A percentile compares a stretch with the other conserved stretches of the same genome.
Evolutionary conservation across 2,113 vertebrate genomes (phyloP).

Genomic region (Oxyura jamaicensis): DNA sequence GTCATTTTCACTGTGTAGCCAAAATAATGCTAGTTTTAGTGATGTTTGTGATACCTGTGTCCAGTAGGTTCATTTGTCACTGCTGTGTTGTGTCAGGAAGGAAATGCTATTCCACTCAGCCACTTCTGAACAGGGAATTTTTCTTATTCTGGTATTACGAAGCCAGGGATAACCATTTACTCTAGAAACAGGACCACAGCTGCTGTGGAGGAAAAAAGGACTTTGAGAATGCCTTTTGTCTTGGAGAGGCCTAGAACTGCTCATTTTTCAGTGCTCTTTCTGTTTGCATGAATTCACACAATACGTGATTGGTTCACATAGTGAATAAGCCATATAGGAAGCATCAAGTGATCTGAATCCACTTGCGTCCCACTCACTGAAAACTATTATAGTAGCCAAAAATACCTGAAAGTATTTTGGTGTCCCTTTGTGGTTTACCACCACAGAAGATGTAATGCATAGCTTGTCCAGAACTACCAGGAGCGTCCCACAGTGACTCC

Average conservation of each 20-base stretch:
- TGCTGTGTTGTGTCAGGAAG: background rate
- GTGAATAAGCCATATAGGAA: background rate
- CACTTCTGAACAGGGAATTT: background rate
- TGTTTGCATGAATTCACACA: background rate
- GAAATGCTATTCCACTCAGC: background rate
- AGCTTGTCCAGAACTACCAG: background rate
- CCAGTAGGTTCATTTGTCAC: background rate
- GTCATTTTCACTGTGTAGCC: background rate
- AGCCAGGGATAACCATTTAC: background rate
- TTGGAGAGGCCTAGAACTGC: background rate
- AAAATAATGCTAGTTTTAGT: background rate
- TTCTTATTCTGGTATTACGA: background rate
- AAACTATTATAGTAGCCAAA: background rate
- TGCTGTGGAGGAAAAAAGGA: background rate
- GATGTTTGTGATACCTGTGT: background rate
- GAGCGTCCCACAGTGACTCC: background rate
- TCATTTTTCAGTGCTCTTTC: background rate
- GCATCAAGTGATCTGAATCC: background rate
- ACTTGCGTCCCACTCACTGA: background rate
- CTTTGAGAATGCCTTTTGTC: background rate
- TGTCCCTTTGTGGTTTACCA: background rate
- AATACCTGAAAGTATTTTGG: background rate
- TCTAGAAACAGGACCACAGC: background rate
- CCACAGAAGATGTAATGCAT: background rate
- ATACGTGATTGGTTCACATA: rapidly evolving